Evolutionary conservation across 2,888 invertebrate species (phyloP).

Genomic region (Philopedon plagiatum): DNA sequence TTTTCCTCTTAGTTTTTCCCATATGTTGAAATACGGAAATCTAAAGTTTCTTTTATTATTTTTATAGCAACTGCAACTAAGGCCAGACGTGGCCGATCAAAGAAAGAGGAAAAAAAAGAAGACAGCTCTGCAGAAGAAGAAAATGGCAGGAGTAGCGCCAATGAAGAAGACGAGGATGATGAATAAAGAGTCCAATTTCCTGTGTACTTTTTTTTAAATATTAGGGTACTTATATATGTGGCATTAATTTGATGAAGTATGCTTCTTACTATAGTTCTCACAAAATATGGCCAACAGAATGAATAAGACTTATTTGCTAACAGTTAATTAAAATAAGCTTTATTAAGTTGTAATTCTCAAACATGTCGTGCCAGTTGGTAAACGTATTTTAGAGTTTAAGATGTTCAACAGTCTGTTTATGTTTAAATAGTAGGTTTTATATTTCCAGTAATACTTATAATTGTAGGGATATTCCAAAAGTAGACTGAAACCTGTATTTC

Average conservation of each 20-base stretch:
- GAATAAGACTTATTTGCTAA: neutral
- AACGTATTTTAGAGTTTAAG: constrained; percentile 16
- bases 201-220: constrained; percentile 9
- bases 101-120: constrained; percentile 51
- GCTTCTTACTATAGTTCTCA: neutral
- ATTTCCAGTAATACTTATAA: neutral
- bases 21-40: too few relatives aligned
- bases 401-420: neutral
- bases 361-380: constrained; percentile 10
- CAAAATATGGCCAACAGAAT: neutral
- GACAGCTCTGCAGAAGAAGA: constrained; percentile 50
- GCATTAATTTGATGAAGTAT: constrained; percentile 1
- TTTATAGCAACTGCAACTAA: constrained; percentile 16
- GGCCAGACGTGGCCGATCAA: constrained; percentile 45
- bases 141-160: constrained; percentile 26
- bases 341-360: constrained; percentile 1
- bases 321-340: neutral
- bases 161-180: constrained; percentile 50
- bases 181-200: constrained; percentile 28
- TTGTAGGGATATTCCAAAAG: constrained; percentile 11
- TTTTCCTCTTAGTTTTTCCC: too few relatives aligned
- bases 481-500: neutral
- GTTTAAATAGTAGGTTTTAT: constrained; percentile 8
- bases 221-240: neutral
- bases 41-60: too few relatives aligned